Percentiles rank a stretch among this genome's conserved stretches.
Evolutionary conservation across 2,888 invertebrate species (phyloP).

Genomic region (Luperina nickerlii): DNA sequence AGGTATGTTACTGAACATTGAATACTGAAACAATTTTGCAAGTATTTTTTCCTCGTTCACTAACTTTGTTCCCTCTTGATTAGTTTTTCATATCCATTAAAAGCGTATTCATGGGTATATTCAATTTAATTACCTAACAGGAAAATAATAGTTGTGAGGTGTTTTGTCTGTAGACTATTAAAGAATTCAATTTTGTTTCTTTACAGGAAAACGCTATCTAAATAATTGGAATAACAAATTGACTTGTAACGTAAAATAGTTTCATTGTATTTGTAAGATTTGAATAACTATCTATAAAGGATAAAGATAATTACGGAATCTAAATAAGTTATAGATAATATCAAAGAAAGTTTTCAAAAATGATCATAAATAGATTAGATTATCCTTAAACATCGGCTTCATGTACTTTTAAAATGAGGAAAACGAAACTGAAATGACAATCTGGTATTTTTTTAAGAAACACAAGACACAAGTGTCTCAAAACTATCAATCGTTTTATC

Average conservation of each 20-base stretch:
- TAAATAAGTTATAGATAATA: neutral
- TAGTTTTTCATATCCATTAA: conserved; percentile 6
- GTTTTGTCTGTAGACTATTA: neutral
- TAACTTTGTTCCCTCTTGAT: neutral
- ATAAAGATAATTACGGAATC: neutral
- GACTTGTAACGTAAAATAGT: neutral
- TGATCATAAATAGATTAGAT: neutral
- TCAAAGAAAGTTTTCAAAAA: neutral
- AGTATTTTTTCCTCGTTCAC: neutral
- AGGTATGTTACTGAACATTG: neutral
- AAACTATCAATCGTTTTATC: neutral
- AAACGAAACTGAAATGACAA: too few species aligned
- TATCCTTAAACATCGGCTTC: neutral
- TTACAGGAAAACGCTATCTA: neutral
- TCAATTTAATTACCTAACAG: conserved; percentile 21
- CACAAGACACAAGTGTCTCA: neutral
- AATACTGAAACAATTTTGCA: conserved; percentile 16
- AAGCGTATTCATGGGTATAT: conserved; percentile 12
- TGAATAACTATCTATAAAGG: neutral
- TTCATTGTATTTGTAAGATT: neutral
- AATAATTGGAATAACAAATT: conserved; percentile 11
- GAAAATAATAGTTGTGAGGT: conserved; percentile 3
- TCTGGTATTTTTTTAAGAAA: neutral
- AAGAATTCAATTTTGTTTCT: neutral
- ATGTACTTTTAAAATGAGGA: conserved; percentile 6